A percentile compares a stretch with the other conserved stretches of the same genome.
These are phyloP conservation scores for Chloroceryle inda DNA, from an alignment of 2,797 vertebrate species.

Conservation along the genomic window DNA sequence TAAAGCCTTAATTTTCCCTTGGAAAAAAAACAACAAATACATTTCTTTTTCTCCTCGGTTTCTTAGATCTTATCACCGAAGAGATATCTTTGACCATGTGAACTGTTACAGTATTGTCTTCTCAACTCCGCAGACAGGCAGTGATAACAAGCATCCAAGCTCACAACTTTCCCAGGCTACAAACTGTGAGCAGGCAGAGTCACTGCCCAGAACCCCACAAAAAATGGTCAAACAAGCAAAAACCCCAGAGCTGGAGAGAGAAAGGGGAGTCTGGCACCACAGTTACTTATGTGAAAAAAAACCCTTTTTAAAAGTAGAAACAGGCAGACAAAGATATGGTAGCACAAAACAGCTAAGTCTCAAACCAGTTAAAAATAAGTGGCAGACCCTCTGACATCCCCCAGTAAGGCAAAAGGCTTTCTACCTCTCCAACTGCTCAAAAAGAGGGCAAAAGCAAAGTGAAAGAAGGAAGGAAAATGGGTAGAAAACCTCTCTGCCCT, in stretches of 20 bases:
- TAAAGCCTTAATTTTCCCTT: not conserved
- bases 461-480: not conserved
- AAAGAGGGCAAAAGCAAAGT: not conserved
- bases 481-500: not conserved
- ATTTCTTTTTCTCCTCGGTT: not conserved
- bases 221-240: not conserved
- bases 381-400: not conserved
- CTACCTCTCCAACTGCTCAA: not conserved
- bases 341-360: not conserved
- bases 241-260: not conserved
- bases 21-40: not conserved
- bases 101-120: constrained; percentile 8
- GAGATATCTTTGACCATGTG: constrained; percentile 15
- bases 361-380: not conserved
- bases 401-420: not conserved
- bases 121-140: not conserved
- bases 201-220: not conserved
- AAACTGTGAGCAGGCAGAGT: not conserved
- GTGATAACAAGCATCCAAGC: rapidly evolving
- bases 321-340: not conserved
- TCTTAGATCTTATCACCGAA: constrained; percentile 10
- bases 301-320: not conserved
- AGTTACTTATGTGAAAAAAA: not conserved
- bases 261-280: not conserved
- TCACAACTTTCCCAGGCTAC: constrained; percentile 20